Conservation (phyloP, 2,797 vertebrate species). For the Catostomus latipinnis region DNA sequence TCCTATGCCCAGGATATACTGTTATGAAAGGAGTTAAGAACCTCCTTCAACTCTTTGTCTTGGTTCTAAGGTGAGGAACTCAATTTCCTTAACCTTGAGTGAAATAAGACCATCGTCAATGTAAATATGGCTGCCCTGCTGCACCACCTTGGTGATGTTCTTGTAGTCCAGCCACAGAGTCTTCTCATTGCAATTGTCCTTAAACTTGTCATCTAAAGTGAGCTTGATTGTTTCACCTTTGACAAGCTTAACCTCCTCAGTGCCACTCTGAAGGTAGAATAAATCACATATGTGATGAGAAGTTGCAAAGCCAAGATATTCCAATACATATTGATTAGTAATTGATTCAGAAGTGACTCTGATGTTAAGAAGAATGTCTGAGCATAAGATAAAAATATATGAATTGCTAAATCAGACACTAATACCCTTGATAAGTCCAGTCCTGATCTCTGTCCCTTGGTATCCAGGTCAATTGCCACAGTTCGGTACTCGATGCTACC, state of each 20-base stretch:
- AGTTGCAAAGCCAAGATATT: background rate
- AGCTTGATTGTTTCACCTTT: constrained; percentile 88
- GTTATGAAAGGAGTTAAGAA: too few species aligned
- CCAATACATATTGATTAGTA: too few species aligned
- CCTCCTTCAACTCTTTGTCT: background rate
- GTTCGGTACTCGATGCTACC: constrained; percentile 91
- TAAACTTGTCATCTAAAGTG: constrained; percentile 87
- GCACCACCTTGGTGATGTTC: constrained; percentile 91
- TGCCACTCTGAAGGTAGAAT: constrained; percentile 84
- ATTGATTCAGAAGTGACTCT: background rate
- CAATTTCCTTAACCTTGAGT: constrained; percentile 88
- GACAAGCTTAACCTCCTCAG: constrained; percentile 93
- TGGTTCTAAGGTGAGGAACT: constrained; percentile 67
- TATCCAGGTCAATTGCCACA: constrained; percentile 94
- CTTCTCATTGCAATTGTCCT: constrained; percentile 91
- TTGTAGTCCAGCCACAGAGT: constrained; percentile 96
- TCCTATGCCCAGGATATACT: too few species aligned
- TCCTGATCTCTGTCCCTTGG: constrained; percentile 98
- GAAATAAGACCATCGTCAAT: constrained; percentile 96
- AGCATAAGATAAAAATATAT: background rate
- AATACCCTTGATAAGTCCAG: constrained; percentile 97
- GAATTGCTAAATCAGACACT: constrained; percentile 66
- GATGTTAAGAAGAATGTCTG: background rate
- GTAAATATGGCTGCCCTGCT: constrained; percentile 86
- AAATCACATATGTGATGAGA: background rate